Percentiles rank a stretch among this genome's conserved stretches.
Evolutionary conservation across 1,140 invertebrate genomes (phyloP).

Genomic region (Probaryconus sp.): DNA sequence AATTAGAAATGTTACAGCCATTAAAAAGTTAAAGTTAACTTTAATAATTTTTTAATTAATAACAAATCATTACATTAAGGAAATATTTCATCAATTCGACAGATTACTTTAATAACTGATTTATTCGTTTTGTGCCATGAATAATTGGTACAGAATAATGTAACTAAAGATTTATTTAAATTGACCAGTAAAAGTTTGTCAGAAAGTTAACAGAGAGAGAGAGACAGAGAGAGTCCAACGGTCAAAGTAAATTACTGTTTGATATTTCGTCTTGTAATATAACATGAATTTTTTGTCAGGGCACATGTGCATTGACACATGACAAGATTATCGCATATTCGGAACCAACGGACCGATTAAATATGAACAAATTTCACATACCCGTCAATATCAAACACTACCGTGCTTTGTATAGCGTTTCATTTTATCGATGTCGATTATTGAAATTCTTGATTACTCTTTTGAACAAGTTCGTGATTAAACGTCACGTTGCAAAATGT

Average conservation of each 20-base stretch:
- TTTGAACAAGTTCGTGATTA: constrained; percentile 52
- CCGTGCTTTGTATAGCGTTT: constrained; percentile 22
- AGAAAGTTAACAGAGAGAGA: no score
- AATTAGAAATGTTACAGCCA: no score
- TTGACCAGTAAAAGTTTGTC: no score
- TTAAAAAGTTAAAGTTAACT: no score
- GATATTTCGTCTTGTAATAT: constrained; percentile 24
- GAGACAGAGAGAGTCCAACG: no score
- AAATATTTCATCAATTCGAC: no score
- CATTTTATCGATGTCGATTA: constrained; percentile 54
- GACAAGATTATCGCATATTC: constrained; percentile 39
- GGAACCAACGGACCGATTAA: constrained; percentile 47
- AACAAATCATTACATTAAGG: no score
- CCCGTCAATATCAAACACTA: constrained; percentile 35
- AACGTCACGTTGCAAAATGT: constrained; percentile 53
- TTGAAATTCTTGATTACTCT: constrained; percentile 58
- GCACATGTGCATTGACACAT: constrained; percentile 30
- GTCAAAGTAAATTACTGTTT: constrained; percentile 35
- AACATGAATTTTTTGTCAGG: constrained; percentile 40
- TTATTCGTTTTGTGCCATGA: no score
- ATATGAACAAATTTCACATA: constrained; percentile 45
- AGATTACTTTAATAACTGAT: no score
- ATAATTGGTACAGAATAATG: no score
- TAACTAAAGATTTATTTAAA: no score
- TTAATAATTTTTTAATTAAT: no score